Evolutionary conservation across 2,797 vertebrate genomes (phyloP), one percentile per base, ranked within the genome.

Genomic region (Microctenopoma stevenorrisi): DNA sequence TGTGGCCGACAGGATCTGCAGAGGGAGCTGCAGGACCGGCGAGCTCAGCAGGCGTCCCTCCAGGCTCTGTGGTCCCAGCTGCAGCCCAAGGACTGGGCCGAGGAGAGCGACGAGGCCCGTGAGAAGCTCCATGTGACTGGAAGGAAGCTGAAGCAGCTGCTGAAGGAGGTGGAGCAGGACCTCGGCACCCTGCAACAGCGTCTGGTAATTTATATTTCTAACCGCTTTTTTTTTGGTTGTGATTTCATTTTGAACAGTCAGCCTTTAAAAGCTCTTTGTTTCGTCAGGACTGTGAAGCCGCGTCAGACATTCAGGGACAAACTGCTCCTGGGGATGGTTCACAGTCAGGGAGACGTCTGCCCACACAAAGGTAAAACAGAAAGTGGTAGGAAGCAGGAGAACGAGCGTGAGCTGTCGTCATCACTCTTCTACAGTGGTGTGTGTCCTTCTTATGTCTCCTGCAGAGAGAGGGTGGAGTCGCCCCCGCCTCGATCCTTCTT

Each of bases 51-150:
- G 62, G 90, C 86, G 9, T 80, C 94, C 7, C 93, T 98, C 25
- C 95, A 95, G 74, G 94, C 95, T 18, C 94, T 98, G 76, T 92
- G 94, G 71, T 81, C 85, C 49, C 91, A 92, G 90, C 93, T 98
- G 59, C 94, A 95, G 59, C 86, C 91, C 0, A 92, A 95, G 53
- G 91, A 91, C 0, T 79, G 51, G 0, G 86, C 75, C 0, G 94
- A 92, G 47, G 93, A 95, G 42, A 92, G 92, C 13, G 47, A 65
- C 2, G 96, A 98, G 79, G 93, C 94, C 13, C 87, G 78, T 60
- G 96, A 98, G 90, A 96, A 97, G 66, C 92, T 97, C 10, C 94
- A 95, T 0, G 95, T 96, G 55, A 96, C 96, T 4, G 88, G 88
- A 18, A 93, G 82, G 30, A 98, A 96, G 74, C 84, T 97, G 74